A percentile compares a stretch with the other conserved stretches of the same genome.
Conservation (phyloP, 2,113 vertebrate species). For the Odobenus rosmarus region DNA sequence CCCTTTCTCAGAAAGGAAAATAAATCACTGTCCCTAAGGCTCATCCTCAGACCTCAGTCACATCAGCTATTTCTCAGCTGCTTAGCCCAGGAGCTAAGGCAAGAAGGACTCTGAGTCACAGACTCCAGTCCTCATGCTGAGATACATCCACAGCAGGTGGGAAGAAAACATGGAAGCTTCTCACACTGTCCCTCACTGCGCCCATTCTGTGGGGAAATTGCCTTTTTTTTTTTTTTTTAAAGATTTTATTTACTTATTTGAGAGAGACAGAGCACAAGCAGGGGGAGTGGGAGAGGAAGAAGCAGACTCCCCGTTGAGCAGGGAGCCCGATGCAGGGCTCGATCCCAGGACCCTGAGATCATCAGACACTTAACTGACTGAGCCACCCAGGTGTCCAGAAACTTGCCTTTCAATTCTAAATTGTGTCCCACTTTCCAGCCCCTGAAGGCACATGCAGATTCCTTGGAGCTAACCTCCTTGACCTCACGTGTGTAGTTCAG, state of each 20-base stretch:
- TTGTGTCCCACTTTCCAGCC: background rate
- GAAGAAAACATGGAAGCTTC: background rate
- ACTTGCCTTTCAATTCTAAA: background rate
- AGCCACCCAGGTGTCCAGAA: background rate
- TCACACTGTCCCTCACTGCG: background rate
- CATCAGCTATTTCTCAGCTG: background rate
- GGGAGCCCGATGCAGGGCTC: background rate
- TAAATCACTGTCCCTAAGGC: background rate
- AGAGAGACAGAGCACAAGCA: background rate
- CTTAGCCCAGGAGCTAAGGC: background rate
- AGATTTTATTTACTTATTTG: background rate
- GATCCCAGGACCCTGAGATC: background rate
- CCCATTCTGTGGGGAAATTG: background rate
- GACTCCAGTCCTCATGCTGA: background rate
- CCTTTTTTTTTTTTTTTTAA: background rate
- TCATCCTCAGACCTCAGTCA: background rate
- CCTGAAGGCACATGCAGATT: too few relatives aligned
- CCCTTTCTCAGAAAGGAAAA: background rate
- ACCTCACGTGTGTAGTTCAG: background rate
- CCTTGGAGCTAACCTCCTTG: accelerated
- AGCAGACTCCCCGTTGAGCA: background rate
- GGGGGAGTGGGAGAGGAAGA: background rate
- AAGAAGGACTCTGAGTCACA: background rate
- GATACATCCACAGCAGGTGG: too few relatives aligned
- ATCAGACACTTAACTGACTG: background rate